A percentile compares a stretch with the other conserved stretches of the same genome.
phyloP scores from a whole-genome alignment of 1,140 invertebrate genomes.

The Bombus waltoni region DNA sequence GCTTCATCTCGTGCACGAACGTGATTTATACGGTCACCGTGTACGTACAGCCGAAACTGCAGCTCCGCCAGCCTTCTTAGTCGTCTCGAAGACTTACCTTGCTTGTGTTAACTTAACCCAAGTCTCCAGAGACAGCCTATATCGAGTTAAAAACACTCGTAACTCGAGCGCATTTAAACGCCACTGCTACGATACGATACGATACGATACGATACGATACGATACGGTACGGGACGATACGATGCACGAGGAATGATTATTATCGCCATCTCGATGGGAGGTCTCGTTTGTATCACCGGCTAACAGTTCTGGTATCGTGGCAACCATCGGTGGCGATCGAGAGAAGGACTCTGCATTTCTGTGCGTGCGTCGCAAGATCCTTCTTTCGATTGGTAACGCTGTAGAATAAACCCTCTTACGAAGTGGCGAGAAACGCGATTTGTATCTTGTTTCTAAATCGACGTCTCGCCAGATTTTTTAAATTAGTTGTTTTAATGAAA shows the following conservation, averaged over 20 bases:
- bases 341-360: background rate
- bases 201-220: too few relatives aligned
- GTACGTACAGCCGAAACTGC: conserved; percentile 30
- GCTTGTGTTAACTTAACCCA: conserved; percentile 7
- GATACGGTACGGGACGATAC: too few relatives aligned
- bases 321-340: background rate
- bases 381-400: too few relatives aligned
- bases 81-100: conserved; percentile 30
- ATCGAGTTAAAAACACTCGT: background rate
- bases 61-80: conserved; percentile 24
- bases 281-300: too few relatives aligned
- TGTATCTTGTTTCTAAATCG: background rate
- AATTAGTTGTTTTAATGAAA: background rate
- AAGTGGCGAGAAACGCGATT: background rate
- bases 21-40: conserved; percentile 66
- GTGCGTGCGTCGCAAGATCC: background rate
- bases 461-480: background rate
- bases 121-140: background rate
- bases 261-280: too few relatives aligned
- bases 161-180: conserved; percentile 14
- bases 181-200: background rate
- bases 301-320: too few relatives aligned
- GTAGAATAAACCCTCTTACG: background rate
- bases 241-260: background rate
- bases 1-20: conserved; percentile 60